phyloP scores from a whole-genome alignment of 1,140 invertebrate species.

The Neodiprion virginianus region DNA sequence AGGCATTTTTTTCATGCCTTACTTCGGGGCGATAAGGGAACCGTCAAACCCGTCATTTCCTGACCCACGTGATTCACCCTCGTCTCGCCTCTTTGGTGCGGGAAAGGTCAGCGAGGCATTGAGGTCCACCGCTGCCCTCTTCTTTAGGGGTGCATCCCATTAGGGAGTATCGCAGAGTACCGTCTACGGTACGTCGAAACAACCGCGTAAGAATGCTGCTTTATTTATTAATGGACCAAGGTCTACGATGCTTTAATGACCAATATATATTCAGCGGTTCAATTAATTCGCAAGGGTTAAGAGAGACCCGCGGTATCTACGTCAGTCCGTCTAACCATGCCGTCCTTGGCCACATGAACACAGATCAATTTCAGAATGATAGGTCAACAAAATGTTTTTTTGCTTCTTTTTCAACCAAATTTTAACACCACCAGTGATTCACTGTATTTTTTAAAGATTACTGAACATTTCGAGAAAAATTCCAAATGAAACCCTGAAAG shows the following conservation, averaged over 20 bases:
- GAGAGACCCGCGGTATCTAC: constrained; percentile 6
- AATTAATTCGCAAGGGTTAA: constrained; percentile 11
- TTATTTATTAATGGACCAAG: constrained; percentile 14
- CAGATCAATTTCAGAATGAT: too few species aligned
- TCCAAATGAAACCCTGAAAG: too few species aligned
- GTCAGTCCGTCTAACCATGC: constrained; percentile 8
- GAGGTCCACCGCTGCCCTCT: too few species aligned
- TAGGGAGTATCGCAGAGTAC: neutral
- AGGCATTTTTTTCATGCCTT: too few species aligned
- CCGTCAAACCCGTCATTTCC: too few species aligned
- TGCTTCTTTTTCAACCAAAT: constrained; percentile 27
- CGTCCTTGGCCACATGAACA: constrained; percentile 16
- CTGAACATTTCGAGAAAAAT: too few species aligned
- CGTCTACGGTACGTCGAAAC: neutral
- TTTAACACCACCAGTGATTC: too few species aligned
- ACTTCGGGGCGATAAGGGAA: constrained; percentile 20
- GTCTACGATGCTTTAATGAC: constrained; percentile 7
- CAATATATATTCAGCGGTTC: constrained; percentile 19
- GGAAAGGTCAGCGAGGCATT: constrained; percentile 14
- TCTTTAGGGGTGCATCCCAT: constrained; percentile 17
- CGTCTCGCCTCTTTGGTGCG: neutral
- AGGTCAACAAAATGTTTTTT: constrained; percentile 27
- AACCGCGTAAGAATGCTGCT: constrained; percentile 5
- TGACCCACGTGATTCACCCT: constrained; percentile 30
- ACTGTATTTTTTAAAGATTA: too few species aligned